Conservation (phyloP, 2,888 invertebrate species). For the Brachypterus glaber region DNA sequence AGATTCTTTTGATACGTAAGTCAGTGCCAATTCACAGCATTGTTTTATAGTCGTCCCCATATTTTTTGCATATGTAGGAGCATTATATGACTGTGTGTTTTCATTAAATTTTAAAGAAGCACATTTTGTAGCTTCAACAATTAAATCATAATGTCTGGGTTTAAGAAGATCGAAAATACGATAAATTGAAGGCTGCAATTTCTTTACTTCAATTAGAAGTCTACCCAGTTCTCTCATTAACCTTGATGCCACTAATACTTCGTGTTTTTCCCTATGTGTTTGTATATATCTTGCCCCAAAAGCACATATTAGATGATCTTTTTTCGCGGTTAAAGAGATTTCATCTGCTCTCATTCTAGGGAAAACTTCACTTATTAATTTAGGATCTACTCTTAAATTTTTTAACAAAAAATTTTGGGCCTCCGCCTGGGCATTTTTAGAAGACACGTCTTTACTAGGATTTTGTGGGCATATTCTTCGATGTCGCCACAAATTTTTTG, state of each 20-base stretch:
- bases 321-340: slow-evolving; percentile 14
- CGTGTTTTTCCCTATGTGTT: slow-evolving; percentile 15
- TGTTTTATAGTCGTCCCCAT: slow-evolving; percentile 15
- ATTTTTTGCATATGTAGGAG: slow-evolving; percentile 11
- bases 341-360: slow-evolving; percentile 16
- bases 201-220: slow-evolving; percentile 11
- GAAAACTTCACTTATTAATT: slow-evolving; percentile 13
- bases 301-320: slow-evolving; percentile 15
- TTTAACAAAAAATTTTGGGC: background rate
- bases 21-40: slow-evolving; percentile 11
- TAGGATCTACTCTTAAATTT: background rate
- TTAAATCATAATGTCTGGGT: slow-evolving; percentile 18
- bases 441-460: background rate
- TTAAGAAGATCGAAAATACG: slow-evolving; percentile 14
- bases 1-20: slow-evolving; percentile 8
- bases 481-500: slow-evolving; percentile 2
- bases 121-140: slow-evolving; percentile 17
- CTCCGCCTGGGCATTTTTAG: slow-evolving; percentile 3
- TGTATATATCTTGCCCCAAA: slow-evolving; percentile 15
- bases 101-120: slow-evolving; percentile 11
- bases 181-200: slow-evolving; percentile 9
- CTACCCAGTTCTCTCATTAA: slow-evolving; percentile 17
- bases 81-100: slow-evolving; percentile 6
- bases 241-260: slow-evolving; percentile 11
- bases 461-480: background rate